Conservation (phyloP, 1,140 invertebrate genomes). For the Drosophila pruinosa region DNA sequence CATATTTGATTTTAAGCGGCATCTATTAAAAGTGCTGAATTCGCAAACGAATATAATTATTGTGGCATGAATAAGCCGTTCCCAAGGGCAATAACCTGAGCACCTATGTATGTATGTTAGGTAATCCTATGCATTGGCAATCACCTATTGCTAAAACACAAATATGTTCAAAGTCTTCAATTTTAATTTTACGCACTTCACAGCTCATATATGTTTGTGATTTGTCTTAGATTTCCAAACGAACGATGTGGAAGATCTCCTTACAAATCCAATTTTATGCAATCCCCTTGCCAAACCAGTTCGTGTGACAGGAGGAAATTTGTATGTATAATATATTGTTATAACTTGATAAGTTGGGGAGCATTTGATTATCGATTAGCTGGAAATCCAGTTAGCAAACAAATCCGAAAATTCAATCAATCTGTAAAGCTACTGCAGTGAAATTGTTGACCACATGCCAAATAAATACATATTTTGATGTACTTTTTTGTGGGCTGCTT, state of each 20-base stretch:
- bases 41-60: not conserved
- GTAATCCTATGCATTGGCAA: not conserved
- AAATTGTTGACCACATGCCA: conserved; percentile 15
- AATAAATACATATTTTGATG: conserved; percentile 30
- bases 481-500: conserved; percentile 21
- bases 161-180: not conserved
- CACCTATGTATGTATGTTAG: too few species aligned
- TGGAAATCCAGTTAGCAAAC: not conserved
- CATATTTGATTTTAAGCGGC: not conserved
- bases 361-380: conserved; percentile 11
- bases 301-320: not conserved
- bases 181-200: conserved; percentile 3
- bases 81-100: not conserved
- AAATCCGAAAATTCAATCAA: conserved; percentile 33
- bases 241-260: not conserved
- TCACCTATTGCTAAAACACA: not conserved
- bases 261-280: conserved; percentile 3
- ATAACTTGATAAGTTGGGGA: not conserved
- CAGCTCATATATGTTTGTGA: not conserved
- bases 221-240: not conserved
- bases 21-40: not conserved
- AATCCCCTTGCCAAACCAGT: not conserved
- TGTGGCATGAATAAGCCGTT: too few species aligned
- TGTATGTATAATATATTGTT: not conserved
- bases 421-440: not conserved